Evolutionary conservation across 2,888 invertebrate genomes (phyloP), one percentile per base, ranked within the genome.

Genomic region (Malthinus flaveolus): DNA sequence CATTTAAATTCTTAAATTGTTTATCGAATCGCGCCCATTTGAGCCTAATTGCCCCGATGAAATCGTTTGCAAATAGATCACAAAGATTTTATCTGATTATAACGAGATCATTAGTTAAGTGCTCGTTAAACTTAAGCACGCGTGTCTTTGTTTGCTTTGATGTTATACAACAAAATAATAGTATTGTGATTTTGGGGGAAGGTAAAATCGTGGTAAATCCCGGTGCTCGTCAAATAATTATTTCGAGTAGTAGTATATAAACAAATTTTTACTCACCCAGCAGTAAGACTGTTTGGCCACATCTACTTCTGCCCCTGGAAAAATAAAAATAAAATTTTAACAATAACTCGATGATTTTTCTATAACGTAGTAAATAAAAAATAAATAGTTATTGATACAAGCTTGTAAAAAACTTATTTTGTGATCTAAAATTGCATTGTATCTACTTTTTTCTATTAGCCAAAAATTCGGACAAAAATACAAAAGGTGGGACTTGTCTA

Each of bases 221-320:
- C 5, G 23, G 23, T 23, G 23, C 23, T 23, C 5, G 5, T 23
- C 23, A 23, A 23, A 23, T 23, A 23, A 32, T 51, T 48, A 23
- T 23, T 48, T 48, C 12, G 8, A 15, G 2, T 9, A 39, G 32
- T 37, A 23, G 23, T 5, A 39, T 37, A 39, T 51, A 33, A 44
- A 48, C 6, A 48, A 15, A 11, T n/a, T 45, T 23, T 50, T 56
- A 77, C 80, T 79, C 74, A 81, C 81, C 81, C 80, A 75, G 79
- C 77, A 65, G 81, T 78, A 56, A 81, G 77, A 70, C 78, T 79
- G 75, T 80, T 80, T 68, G 81, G 78, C 81, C 81, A 81, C 81
- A 81, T 81, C 72, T 77, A 77, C 72, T 72, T 71, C 70, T 69
- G 67, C 66, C 71, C 74, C 80, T 80, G 74, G 48, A 79, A 79